Conservation (phyloP, 2,888 invertebrate genomes). For the Taenaris catops region DNA sequence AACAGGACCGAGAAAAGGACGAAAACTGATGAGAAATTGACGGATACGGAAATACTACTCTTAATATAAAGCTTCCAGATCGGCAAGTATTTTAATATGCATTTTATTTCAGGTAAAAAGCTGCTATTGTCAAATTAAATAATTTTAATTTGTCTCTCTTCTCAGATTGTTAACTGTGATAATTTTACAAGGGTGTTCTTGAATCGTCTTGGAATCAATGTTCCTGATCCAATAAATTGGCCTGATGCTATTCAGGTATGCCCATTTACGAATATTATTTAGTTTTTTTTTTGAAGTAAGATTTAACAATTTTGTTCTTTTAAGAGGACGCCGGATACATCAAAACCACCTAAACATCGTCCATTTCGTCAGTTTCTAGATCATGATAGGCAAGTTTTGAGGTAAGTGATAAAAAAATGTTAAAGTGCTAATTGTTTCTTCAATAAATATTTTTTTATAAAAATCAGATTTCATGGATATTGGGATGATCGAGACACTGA, state of each 20-base stretch:
- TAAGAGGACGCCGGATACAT: constrained; percentile 47
- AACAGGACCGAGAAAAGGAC: too few relatives aligned
- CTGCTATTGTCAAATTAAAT: too few relatives aligned
- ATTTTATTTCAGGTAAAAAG: too few relatives aligned
- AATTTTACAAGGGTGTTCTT: constrained; percentile 92
- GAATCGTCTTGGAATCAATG: constrained; percentile 90
- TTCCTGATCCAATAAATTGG: constrained; percentile 82
- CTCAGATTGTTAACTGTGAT: constrained; percentile 91
- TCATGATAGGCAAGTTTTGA: constrained; percentile 85
- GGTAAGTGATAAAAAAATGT: constrained; percentile 33
- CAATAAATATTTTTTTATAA: background rate
- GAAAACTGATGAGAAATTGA: too few relatives aligned
- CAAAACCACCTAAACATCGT: constrained; percentile 70
- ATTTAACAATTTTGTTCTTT: too few relatives aligned
- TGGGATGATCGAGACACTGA: constrained; percentile 93
- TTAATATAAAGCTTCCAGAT: too few relatives aligned
- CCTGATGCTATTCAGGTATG: constrained; percentile 63
- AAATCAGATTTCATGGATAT: constrained; percentile 87
- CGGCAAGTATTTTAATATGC: too few relatives aligned
- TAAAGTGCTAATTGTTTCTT: background rate
- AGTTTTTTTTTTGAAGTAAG: too few relatives aligned
- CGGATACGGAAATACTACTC: too few relatives aligned
- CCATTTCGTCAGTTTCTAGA: constrained; percentile 90
- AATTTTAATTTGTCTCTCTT: background rate
- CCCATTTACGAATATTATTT: too few relatives aligned